Percentiles rank a stretch among this genome's conserved stretches.
Evolutionary conservation across 1,140 invertebrate species (phyloP).

Genomic region (silkworm (Bombyx mori)): DNA sequence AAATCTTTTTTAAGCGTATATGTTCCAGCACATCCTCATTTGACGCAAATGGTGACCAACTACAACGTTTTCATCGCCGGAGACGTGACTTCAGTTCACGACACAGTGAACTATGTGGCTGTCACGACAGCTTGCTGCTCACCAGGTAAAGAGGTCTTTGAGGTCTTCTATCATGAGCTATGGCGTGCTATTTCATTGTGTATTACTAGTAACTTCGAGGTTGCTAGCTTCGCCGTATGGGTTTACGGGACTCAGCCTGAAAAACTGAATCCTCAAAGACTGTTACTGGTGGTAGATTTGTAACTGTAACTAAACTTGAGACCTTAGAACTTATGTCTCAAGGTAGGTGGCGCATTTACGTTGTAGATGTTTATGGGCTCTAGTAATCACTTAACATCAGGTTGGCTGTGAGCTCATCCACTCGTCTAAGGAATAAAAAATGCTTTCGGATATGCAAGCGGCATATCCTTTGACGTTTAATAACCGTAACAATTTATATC

Average conservation of each 20-base stretch:
- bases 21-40: neutral
- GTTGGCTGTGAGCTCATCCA: too few species aligned
- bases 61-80: conserved; percentile 4
- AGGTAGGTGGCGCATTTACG: too few species aligned
- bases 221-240: too few species aligned
- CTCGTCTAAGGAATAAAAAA: too few species aligned
- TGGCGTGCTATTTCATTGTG: neutral
- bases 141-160: conserved; percentile 1
- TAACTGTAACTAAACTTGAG: too few species aligned
- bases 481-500: too few species aligned
- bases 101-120: conserved; percentile 8
- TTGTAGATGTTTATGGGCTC: neutral
- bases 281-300: too few species aligned
- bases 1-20: neutral
- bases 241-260: too few species aligned
- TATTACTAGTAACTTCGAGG: neutral
- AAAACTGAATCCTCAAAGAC: too few species aligned
- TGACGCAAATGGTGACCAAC: conserved; percentile 8
- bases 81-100: conserved; percentile 10
- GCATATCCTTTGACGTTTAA: too few species aligned
- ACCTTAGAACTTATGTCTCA: too few species aligned
- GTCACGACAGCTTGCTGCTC: conserved; percentile 1
- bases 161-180: neutral
- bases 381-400: neutral
- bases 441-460: too few species aligned